Evolutionary conservation across 2,113 vertebrate genomes (phyloP).

Genomic region (Brachypteracias leptosomus): DNA sequence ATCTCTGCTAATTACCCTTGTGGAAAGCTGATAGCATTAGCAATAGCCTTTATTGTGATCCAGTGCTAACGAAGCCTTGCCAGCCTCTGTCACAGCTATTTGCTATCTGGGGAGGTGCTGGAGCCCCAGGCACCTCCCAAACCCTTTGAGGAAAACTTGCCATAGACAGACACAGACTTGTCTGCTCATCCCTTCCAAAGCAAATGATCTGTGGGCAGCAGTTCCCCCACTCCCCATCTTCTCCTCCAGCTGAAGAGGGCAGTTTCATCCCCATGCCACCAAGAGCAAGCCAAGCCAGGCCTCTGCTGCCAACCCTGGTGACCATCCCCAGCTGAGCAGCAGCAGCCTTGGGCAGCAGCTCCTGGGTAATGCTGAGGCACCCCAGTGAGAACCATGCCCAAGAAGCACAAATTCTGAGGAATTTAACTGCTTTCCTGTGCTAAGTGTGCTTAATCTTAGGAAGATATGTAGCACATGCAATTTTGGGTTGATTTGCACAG

Average conservation of each 20-base stretch:
- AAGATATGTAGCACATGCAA: not conserved
- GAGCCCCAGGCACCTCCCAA: not conserved
- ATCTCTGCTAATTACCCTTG: constrained; percentile 24
- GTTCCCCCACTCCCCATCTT: not conserved
- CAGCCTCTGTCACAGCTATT: not conserved
- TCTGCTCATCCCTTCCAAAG: not conserved
- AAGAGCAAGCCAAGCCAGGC: fast-evolving
- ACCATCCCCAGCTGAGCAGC: fast-evolving
- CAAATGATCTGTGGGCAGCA: fast-evolving
- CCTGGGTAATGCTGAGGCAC: fast-evolving
- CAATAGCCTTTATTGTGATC: not conserved
- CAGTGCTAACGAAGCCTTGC: not conserved
- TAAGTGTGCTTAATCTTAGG: not conserved
- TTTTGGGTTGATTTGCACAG: not conserved
- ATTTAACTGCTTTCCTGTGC: not conserved
- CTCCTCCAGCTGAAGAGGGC: not conserved
- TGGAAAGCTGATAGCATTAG: not conserved
- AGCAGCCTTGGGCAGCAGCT: not conserved
- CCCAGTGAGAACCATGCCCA: not conserved
- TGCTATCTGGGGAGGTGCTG: not conserved
- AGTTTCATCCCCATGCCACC: fast-evolving
- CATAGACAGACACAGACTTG: not conserved
- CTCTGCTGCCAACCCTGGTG: not conserved
- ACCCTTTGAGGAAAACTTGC: not conserved
- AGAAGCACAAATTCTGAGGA: not conserved